Conservation (phyloP, 2,113 vertebrate species). For the Leptosomus discolor region DNA sequence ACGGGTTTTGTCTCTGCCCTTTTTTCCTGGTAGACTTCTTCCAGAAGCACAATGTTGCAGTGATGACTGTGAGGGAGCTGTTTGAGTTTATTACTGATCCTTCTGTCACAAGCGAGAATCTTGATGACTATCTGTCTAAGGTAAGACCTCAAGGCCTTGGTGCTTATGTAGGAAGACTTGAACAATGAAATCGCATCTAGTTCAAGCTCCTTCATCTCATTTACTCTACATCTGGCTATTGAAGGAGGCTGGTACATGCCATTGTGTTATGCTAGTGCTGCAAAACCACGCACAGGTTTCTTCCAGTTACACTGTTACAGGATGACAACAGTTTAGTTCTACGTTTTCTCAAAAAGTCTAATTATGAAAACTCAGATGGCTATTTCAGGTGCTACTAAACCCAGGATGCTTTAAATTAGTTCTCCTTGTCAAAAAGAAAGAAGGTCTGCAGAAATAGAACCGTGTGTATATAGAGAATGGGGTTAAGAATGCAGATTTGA, state of each 20-base stretch:
- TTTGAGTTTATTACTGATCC: conserved; percentile 95
- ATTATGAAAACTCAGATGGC: background rate
- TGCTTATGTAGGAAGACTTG: background rate
- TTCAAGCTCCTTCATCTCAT: background rate
- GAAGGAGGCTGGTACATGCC: background rate
- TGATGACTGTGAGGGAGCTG: conserved; percentile 93
- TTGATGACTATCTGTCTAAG: conserved; percentile 89
- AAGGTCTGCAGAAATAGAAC: background rate
- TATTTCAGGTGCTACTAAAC: background rate
- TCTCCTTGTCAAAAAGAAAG: background rate
- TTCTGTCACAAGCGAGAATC: conserved; percentile 84
- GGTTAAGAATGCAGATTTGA: background rate
- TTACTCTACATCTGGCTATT: background rate
- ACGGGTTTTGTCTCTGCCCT: background rate
- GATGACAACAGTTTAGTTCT: background rate
- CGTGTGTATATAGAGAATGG: background rate
- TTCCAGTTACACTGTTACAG: background rate
- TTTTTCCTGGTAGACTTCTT: conserved; percentile 84
- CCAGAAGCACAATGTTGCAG: conserved; percentile 81
- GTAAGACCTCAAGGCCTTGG: conserved; percentile 49
- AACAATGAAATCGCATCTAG: background rate
- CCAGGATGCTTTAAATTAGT: background rate
- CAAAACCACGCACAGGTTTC: background rate
- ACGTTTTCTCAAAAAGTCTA: background rate
- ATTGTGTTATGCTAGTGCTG: background rate